Conservation (phyloP, 2,888 invertebrate species). For the Eupeodes luniger region DNA sequence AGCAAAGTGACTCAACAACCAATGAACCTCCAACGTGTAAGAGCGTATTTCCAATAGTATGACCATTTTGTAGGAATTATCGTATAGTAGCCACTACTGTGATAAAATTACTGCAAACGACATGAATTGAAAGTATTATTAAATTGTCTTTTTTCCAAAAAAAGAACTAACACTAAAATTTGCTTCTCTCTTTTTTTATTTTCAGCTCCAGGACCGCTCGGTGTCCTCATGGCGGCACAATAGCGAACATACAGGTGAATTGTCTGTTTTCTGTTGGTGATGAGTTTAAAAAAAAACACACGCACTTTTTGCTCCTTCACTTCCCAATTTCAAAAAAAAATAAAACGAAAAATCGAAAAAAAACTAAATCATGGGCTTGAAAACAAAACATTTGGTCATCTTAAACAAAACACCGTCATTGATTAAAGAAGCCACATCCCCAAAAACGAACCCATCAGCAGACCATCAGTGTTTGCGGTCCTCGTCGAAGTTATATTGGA, state of each 20-base stretch:
- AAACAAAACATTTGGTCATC: conserved; percentile 56
- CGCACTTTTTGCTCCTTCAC: neutral
- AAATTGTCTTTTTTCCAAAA: conserved; percentile 41
- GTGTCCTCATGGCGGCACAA: conserved; percentile 91
- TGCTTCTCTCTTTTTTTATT: conserved; percentile 77
- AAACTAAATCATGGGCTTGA: conserved; percentile 47
- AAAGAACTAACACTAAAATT: conserved; percentile 70
- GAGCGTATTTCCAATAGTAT: conserved; percentile 76
- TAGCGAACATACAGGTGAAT: conserved; percentile 89
- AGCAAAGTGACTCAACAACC: conserved; percentile 76
- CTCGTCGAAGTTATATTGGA: conserved; percentile 74
- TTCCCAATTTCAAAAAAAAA: neutral
- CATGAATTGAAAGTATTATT: conserved; percentile 76
- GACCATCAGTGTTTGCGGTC: conserved; percentile 49
- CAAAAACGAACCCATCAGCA: conserved; percentile 47
- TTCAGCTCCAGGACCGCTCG: conserved; percentile 90
- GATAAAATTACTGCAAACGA: conserved; percentile 77
- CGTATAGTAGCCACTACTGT: conserved; percentile 76
- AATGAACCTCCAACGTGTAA: conserved; percentile 77
- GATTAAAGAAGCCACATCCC: conserved; percentile 43
- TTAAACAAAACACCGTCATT: conserved; percentile 36
- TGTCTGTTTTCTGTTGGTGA: conserved; percentile 93
- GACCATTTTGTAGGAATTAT: conserved; percentile 77
- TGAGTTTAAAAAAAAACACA: conserved; percentile 75
- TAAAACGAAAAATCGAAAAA: conserved; percentile 6